Percentiles rank a stretch among this genome's conserved stretches.
phyloP scores from a whole-genome alignment of 2,797 vertebrate species.

The Enteromius fasciolatus region DNA sequence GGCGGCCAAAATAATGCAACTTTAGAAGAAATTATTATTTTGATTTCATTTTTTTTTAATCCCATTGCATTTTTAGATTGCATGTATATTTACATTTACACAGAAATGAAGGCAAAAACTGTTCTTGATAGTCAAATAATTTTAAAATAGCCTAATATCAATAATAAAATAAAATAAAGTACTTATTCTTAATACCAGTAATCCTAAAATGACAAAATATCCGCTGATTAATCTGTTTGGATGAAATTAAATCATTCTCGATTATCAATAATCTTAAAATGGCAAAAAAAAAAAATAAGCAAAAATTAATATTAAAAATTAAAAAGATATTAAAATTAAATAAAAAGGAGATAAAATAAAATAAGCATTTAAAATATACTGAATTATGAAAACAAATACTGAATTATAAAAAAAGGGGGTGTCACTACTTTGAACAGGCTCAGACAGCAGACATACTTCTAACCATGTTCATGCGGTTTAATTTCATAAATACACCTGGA shows the following conservation, averaged over 20 bases:
- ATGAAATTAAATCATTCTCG: background rate
- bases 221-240: background rate
- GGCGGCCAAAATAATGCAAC: background rate
- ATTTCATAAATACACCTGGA: slow-evolving; percentile 29
- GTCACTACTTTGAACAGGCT: background rate
- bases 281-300: background rate
- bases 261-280: background rate
- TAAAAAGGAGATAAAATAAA: background rate
- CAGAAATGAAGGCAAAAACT: background rate
- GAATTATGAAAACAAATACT: background rate
- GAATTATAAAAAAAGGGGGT: background rate
- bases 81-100: background rate
- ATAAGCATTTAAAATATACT: background rate
- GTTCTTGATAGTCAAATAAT: background rate
- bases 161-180: background rate
- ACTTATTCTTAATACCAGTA: background rate
- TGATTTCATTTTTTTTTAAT: background rate
- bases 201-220: background rate
- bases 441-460: background rate
- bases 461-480: background rate
- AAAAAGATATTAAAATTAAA: background rate
- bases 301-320: too few species aligned
- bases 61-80: background rate
- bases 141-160: background rate
- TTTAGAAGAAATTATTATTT: background rate